Base-by-base conservation (phyloP, 2,113 vertebrate genomes). In the Phylloscopus whistleri region DNA sequence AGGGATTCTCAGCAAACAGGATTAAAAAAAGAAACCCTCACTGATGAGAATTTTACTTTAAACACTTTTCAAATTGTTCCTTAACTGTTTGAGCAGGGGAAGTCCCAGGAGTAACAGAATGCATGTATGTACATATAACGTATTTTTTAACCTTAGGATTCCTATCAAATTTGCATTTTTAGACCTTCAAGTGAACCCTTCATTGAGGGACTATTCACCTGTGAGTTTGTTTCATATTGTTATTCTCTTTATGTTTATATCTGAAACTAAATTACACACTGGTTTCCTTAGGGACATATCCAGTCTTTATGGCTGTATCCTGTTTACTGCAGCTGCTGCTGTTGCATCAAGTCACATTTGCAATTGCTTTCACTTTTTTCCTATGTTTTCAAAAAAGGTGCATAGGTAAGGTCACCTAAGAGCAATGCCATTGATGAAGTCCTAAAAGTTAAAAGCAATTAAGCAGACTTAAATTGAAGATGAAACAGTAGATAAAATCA, bases 141-240 rank as follows among this genome's bases (percentile, higher is more conserved):
- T 56, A 80, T 76, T 91, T 94, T 97, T 96, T 81, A 92, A 93
- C 49, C 33, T 94, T 81, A 89, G 77, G 39, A 83, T 85, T 93
- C 44, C 44, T 63, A 86, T 31, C 48, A 72, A 94, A 96, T 95
- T 91, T 97, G 39, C 44, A 89, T 85, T 77, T 95, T 96, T 80
- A 86, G 73, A 95, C 49, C 37, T 85, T 92, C 35, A 74, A 72
- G 39, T 78, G 55, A 96, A 80, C 86, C 74, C 94, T 84, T 66
- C 89, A 39, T 66, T 87, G 39, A 83, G 31, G 39, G 46, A 91
- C 37, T 31, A 78, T 72, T 73, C 6, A 4, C 56, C 30, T 78
- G 26, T 59, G 66, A 43, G 58, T 84, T 96, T 90, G 82, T 73
- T 95, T 93, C 39, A 80, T 64, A 63, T 52, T 77, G 78, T 19